These are phyloP conservation scores for Phengaris alcon DNA, from an alignment of 2,888 invertebrate species.

Conservation along the genomic window DNA sequence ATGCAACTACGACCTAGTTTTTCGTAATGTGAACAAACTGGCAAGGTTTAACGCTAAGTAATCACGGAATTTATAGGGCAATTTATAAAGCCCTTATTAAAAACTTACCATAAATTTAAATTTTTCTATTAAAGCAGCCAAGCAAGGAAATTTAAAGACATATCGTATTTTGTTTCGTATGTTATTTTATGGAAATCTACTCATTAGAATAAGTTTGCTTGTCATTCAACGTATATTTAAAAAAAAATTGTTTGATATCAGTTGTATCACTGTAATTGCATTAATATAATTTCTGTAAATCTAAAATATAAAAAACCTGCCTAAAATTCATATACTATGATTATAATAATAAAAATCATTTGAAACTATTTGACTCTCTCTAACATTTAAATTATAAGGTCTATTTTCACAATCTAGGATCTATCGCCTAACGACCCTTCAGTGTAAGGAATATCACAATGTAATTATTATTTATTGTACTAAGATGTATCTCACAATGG, in stretches of 20 bases:
- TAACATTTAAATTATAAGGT: background rate
- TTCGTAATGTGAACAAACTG: slow-evolving; percentile 44
- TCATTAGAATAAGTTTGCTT: too few species aligned
- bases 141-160: background rate
- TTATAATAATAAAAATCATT: too few species aligned
- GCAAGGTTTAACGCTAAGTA: slow-evolving; percentile 46
- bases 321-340: too few species aligned
- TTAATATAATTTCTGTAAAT: too few species aligned
- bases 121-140: background rate
- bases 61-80: slow-evolving; percentile 48
- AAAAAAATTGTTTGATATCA: too few species aligned
- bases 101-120: slow-evolving; percentile 8
- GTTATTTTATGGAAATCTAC: too few species aligned
- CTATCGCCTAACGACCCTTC: background rate
- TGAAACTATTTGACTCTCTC: too few species aligned
- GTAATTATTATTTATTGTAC: slow-evolving; percentile 10
- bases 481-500: slow-evolving; percentile 1
- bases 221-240: too few species aligned
- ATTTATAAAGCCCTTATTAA: slow-evolving; percentile 35
- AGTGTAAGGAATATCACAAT: slow-evolving; percentile 13
- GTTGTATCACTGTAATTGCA: too few species aligned
- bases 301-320: too few species aligned
- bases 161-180: background rate
- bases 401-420: background rate
- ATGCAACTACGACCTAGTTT: slow-evolving; percentile 60